These are phyloP conservation scores for Bettongia penicillata DNA, from an alignment of 2,113 vertebrate species.

Conservation along the genomic window DNA sequence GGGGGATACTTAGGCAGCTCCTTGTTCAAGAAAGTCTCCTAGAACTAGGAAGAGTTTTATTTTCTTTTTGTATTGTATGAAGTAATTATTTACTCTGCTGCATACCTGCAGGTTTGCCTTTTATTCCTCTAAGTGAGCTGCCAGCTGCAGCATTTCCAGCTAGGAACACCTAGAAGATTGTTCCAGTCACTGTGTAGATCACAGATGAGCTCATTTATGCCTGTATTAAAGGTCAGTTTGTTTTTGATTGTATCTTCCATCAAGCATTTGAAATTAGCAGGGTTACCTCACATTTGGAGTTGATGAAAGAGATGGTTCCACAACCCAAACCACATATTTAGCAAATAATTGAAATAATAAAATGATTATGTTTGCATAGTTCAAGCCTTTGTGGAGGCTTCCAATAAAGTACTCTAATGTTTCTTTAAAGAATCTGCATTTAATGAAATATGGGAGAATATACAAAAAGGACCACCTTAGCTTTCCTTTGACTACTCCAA, in stretches of 20 bases:
- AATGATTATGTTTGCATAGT: background rate
- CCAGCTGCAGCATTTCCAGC: background rate
- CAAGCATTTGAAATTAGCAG: background rate
- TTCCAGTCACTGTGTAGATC: background rate
- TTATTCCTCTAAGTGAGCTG: background rate
- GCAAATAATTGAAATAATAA: background rate
- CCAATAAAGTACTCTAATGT: background rate
- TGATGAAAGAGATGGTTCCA: background rate
- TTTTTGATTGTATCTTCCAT: background rate
- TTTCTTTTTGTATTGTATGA: background rate
- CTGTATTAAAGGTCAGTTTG: background rate
- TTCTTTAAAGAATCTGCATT: background rate
- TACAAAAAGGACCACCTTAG: background rate
- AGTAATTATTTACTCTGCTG: background rate
- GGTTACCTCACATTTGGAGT: background rate
- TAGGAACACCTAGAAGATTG: background rate
- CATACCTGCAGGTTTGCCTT: background rate
- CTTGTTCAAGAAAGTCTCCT: background rate
- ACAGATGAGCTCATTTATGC: background rate
- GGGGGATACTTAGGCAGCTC: background rate
- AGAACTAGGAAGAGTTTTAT: background rate
- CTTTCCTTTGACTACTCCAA: background rate
- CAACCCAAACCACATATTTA: background rate
- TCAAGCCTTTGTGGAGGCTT: background rate
- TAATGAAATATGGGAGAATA: background rate